Conservation (phyloP, 92 coral and sea anemone genomes). For the Palythoa caribaeorum region DNA sequence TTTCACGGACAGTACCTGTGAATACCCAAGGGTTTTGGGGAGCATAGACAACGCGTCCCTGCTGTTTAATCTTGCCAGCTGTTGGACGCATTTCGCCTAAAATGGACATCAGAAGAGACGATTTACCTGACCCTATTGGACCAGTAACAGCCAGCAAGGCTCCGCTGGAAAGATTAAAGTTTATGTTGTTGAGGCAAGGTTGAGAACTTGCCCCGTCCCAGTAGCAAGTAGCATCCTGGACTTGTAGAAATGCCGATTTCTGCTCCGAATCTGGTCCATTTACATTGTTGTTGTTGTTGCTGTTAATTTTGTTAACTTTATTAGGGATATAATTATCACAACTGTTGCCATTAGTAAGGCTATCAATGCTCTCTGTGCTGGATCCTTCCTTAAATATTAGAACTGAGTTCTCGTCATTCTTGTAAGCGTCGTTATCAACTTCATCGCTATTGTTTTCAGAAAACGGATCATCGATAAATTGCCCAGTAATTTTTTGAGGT, state of each 20-base stretch:
- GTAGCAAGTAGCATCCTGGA: conserved; percentile 37
- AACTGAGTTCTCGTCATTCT: neutral
- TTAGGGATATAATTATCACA: neutral
- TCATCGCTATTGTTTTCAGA: neutral
- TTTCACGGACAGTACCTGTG: conserved; percentile 49
- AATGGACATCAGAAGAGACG: conserved; percentile 48
- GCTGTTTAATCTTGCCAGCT: conserved; percentile 21
- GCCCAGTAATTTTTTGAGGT: no score
- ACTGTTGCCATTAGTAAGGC: neutral
- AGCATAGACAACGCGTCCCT: conserved; percentile 40
- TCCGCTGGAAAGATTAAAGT: conserved; percentile 37
- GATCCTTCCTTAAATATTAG: neutral
- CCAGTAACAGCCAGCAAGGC: conserved; percentile 47
- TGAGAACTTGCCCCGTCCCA: conserved; percentile 10
- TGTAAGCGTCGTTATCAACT: neutral
- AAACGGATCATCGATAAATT: neutral
- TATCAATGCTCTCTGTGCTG: neutral
- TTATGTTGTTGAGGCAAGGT: conserved; percentile 41
- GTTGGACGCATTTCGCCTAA: conserved; percentile 44
- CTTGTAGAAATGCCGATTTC: conserved; percentile 10
- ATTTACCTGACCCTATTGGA: conserved; percentile 47
- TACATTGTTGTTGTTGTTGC: conserved; percentile 4
- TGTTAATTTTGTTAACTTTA: neutral
- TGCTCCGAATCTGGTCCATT: neutral
- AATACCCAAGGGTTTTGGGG: conserved; percentile 55